phyloP scores from a whole-genome alignment of 2,113 vertebrate genomes.

The Melanerpes aurifrons region DNA sequence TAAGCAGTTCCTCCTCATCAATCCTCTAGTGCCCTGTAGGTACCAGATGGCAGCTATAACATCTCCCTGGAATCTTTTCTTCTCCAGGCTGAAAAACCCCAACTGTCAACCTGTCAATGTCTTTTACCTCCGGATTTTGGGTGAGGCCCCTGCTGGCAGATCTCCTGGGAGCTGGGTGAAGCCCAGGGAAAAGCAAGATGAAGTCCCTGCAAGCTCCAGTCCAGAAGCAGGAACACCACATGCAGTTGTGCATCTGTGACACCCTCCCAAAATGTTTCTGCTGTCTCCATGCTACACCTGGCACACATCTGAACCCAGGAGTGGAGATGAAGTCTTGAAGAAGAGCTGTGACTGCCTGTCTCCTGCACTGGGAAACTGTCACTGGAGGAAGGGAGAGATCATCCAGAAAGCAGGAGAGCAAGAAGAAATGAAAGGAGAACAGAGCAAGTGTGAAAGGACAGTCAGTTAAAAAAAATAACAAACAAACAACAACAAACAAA shows the following conservation, averaged over 20 bases:
- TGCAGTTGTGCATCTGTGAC: neutral
- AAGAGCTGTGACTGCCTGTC: neutral
- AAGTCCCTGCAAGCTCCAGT: neutral
- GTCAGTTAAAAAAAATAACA: neutral
- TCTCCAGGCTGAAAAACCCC: too few relatives aligned
- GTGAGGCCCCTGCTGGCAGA: fast-evolving
- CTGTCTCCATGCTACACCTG: fast-evolving
- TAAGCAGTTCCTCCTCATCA: too few relatives aligned
- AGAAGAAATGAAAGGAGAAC: neutral
- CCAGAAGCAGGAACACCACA: neutral
- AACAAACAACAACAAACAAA: neutral
- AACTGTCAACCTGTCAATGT: too few relatives aligned
- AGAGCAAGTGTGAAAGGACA: neutral
- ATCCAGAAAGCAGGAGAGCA: neutral
- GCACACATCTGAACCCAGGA: fast-evolving
- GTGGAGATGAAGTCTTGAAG: neutral
- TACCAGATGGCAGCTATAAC: too few relatives aligned
- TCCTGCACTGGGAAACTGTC: neutral
- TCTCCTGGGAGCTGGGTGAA: neutral
- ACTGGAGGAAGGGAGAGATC: neutral
- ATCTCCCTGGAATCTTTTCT: too few relatives aligned
- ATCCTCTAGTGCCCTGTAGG: too few relatives aligned
- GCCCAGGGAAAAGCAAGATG: neutral
- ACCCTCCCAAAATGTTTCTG: fast-evolving
- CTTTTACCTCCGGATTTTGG: neutral